A percentile compares a stretch with the other conserved stretches of the same genome.
Conservation (phyloP, 2,888 invertebrate genomes). For the Sycophila texana region DNA sequence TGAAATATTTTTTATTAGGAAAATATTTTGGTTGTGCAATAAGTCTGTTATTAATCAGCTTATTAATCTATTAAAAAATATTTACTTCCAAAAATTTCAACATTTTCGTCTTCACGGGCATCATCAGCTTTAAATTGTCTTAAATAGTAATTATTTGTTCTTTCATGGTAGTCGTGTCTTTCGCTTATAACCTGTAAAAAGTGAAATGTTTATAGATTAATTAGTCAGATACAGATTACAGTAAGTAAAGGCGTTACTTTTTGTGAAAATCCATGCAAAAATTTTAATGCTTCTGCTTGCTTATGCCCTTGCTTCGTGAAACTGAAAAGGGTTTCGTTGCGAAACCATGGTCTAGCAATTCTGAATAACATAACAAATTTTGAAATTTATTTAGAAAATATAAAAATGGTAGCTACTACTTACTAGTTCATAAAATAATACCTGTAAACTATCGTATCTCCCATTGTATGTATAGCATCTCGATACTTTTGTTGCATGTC, state of each 20-base stretch:
- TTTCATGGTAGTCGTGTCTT: conserved; percentile 63
- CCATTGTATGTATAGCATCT: conserved; percentile 56
- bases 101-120: neutral
- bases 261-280: conserved; percentile 77
- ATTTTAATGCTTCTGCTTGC: conserved; percentile 75
- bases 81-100: conserved; percentile 22
- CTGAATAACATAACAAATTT: conserved; percentile 51
- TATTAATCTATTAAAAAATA: too few species aligned
- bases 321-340: conserved; percentile 78
- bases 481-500: conserved; percentile 56
- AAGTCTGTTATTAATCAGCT: too few species aligned
- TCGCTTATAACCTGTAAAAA: conserved; percentile 64
- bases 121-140: conserved; percentile 41
- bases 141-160: conserved; percentile 57
- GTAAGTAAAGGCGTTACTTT: neutral
- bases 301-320: conserved; percentile 76
- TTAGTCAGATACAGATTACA: neutral
- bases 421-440: conserved; percentile 24
- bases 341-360: conserved; percentile 78
- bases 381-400: too few species aligned
- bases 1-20: neutral
- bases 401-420: too few species aligned
- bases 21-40: too few species aligned
- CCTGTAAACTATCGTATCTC: conserved; percentile 53
- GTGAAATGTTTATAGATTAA: neutral